A percentile compares a stretch with the other conserved stretches of the same genome.
Conservation (phyloP, 2,888 invertebrate genomes). For the Epistrophella euchroma region DNA sequence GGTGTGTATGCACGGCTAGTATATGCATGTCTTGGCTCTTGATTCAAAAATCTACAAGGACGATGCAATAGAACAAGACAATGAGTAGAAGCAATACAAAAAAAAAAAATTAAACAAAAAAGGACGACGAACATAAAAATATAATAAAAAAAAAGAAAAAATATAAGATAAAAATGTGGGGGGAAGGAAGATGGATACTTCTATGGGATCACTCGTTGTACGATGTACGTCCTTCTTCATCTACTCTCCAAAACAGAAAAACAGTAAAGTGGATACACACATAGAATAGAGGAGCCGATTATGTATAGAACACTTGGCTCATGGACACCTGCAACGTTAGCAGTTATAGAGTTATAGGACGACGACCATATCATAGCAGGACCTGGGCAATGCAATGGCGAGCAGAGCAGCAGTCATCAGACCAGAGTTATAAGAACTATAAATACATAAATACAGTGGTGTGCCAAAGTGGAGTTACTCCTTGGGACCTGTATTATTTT, state of each 20-base stretch:
- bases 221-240: constrained; percentile 45
- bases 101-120: constrained; percentile 33
- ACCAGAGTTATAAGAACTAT: neutral
- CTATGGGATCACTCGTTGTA: constrained; percentile 11
- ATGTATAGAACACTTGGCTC: constrained; percentile 48
- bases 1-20: constrained; percentile 16
- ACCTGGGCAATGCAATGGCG: neutral
- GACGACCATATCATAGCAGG: neutral
- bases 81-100: constrained; percentile 45
- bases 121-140: constrained; percentile 40
- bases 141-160: constrained; percentile 33
- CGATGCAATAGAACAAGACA: constrained; percentile 75
- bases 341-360: constrained; percentile 3
- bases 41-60: constrained; percentile 73
- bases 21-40: constrained; percentile 73
- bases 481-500: neutral
- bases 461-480: neutral
- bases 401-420: neutral
- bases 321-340: constrained; percentile 60
- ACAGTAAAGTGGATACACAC: constrained; percentile 61
- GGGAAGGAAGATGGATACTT: constrained; percentile 30
- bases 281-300: constrained; percentile 2
- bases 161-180: constrained; percentile 9
- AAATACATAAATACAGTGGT: constrained; percentile 1
- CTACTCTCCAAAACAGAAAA: constrained; percentile 40